Evolutionary conservation across 1,140 invertebrate genomes (phyloP).

Genomic region (Drosophila tsacasi): DNA sequence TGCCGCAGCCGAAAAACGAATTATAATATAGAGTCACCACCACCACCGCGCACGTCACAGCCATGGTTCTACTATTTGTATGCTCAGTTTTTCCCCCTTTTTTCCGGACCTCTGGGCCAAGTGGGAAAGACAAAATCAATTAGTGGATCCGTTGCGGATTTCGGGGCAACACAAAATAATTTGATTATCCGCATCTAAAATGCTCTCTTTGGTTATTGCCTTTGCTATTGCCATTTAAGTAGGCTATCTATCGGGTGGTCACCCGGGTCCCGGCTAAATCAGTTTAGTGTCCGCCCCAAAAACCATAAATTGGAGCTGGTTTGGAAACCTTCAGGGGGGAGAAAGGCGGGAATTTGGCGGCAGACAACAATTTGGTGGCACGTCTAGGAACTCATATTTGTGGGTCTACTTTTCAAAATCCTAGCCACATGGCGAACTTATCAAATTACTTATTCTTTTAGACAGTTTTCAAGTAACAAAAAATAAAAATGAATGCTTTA

Average conservation of each 20-base stretch:
- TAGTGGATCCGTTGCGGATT: conserved; percentile 34
- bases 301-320: conserved; percentile 12
- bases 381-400: conserved; percentile 26
- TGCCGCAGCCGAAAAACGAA: conserved; percentile 23
- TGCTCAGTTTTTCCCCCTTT: conserved; percentile 12
- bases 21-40: conserved; percentile 23
- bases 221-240: conserved; percentile 14
- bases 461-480: background rate
- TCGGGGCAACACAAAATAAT: conserved; percentile 12
- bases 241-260: background rate
- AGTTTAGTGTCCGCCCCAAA: background rate
- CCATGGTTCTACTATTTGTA: background rate
- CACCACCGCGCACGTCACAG: background rate
- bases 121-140: conserved; percentile 43
- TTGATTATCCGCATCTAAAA: conserved; percentile 18
- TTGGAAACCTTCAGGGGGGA: background rate
- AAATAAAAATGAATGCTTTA: background rate
- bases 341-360: background rate
- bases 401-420: background rate
- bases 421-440: background rate
- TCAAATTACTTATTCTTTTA: background rate
- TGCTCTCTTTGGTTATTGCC: conserved; percentile 7
- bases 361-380: conserved; percentile 28
- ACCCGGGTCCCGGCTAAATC: background rate
- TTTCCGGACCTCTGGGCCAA: background rate